These are phyloP conservation scores for Neodon shergylaensis DNA, from an alignment of 2,113 vertebrate species.

Conservation along the genomic window DNA sequence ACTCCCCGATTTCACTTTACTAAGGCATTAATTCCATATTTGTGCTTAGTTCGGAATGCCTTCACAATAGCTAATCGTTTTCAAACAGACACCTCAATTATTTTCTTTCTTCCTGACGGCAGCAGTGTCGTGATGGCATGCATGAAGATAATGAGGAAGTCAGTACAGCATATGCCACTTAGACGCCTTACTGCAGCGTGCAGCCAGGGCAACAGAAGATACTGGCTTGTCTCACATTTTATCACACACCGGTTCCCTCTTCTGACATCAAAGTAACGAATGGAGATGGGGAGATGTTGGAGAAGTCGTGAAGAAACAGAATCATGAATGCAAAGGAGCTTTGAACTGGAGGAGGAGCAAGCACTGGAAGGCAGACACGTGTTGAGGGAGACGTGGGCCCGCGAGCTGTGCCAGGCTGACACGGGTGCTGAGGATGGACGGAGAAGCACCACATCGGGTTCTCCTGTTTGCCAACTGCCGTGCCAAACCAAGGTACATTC, in stretches of 20 bases:
- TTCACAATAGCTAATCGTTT: slow-evolving; percentile 1
- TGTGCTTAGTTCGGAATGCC: not conserved
- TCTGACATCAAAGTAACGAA: slow-evolving; percentile 19
- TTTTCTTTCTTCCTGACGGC: not conserved
- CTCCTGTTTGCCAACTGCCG: not conserved
- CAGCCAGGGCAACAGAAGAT: not conserved
- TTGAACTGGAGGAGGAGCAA: not conserved
- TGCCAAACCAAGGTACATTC: not conserved
- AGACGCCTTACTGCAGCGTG: not conserved
- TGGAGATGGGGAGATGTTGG: not conserved
- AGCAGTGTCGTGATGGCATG: not conserved
- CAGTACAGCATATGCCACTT: not conserved
- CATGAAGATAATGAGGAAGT: not conserved
- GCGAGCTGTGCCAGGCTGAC: not conserved
- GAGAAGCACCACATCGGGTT: not conserved
- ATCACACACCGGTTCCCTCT: not conserved
- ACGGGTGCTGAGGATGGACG: not conserved
- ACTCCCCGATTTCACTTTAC: not conserved
- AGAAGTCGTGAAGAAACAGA: slow-evolving; percentile 25
- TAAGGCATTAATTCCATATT: not conserved
- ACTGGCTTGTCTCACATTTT: not conserved
- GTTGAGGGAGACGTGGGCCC: not conserved
- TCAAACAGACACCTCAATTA: slow-evolving; percentile 4
- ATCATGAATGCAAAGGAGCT: not conserved
- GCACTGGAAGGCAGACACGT: not conserved